Conservation (phyloP, 2,888 invertebrate genomes). For the Nasonia oneida region DNA sequence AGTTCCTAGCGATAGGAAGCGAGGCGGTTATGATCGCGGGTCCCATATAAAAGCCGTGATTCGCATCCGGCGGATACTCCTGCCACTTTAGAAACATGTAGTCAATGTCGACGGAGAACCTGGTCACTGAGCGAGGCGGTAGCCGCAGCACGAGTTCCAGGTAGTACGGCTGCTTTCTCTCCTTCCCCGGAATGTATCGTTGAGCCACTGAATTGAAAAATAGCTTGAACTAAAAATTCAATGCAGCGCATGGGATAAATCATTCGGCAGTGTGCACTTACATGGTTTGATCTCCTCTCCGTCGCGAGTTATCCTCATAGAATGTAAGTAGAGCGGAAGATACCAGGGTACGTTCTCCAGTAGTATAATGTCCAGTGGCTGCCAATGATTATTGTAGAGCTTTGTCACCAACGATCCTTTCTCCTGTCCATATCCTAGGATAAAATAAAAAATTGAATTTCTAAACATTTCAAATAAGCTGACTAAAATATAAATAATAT, state of each 20-base stretch:
- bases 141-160: conserved; percentile 91
- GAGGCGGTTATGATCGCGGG: conserved; percentile 91
- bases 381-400: conserved; percentile 90
- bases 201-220: conserved; percentile 74
- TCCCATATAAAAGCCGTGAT: conserved; percentile 98
- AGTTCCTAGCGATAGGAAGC: conserved; percentile 89
- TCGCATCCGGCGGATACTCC: conserved; percentile 99
- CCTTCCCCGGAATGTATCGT: conserved; percentile 87
- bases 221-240: not conserved
- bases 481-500: not conserved
- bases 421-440: conserved; percentile 93
- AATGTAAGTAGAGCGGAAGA: conserved; percentile 93
- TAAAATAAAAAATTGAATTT: conserved; percentile 42
- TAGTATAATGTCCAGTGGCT: conserved; percentile 87
- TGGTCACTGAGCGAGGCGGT: conserved; percentile 89
- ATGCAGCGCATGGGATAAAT: not conserved
- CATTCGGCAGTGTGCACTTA: conserved; percentile 64
- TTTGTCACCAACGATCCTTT: conserved; percentile 93
- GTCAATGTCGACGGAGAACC: conserved; percentile 93
- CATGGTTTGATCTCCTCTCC: conserved; percentile 82
- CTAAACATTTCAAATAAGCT: not conserved
- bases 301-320: conserved; percentile 85
- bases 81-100: conserved; percentile 98
- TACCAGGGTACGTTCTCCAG: conserved; percentile 96
- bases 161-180: conserved; percentile 91